Conservation (phyloP, 1,140 invertebrate species). For the Camponotus vicinus region DNA sequence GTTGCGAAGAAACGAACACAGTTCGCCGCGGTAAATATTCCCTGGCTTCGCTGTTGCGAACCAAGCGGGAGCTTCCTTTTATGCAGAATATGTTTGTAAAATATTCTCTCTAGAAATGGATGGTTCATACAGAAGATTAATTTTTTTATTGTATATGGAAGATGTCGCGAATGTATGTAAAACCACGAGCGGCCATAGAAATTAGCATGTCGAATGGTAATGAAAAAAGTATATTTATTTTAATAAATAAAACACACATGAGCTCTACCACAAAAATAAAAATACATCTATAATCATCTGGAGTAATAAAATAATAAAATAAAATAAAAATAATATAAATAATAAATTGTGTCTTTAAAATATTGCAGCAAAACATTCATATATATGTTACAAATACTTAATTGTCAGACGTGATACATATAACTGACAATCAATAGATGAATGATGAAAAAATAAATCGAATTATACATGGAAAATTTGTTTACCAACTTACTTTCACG, state of each 20-base stretch:
- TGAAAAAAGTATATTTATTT: slow-evolving; percentile 11
- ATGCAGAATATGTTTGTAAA: slow-evolving; percentile 9
- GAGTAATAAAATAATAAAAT: not conserved
- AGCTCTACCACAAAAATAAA: not conserved
- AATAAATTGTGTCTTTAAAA: not conserved
- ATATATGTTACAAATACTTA: not conserved
- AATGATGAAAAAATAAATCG: not conserved
- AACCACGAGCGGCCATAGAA: not conserved
- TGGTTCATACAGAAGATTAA: slow-evolving; percentile 31
- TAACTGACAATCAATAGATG: not conserved
- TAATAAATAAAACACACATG: not conserved
- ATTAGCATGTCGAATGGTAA: slow-evolving; percentile 16
- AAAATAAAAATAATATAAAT: slow-evolving; percentile 2
- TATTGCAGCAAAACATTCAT: not conserved
- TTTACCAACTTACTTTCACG: not conserved
- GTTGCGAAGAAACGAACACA: slow-evolving; percentile 37
- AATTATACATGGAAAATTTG: not conserved
- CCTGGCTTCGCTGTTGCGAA: not conserved
- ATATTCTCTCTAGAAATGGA: slow-evolving; percentile 32
- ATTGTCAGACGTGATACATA: not conserved
- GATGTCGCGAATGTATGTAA: not conserved
- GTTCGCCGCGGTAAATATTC: slow-evolving; percentile 23
- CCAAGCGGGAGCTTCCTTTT: slow-evolving; percentile 16
- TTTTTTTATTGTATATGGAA: slow-evolving; percentile 3
- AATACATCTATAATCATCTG: not conserved